These are phyloP conservation scores for Cosmia pyralina DNA, from an alignment of 2,888 invertebrate genomes.

Conservation along the genomic window DNA sequence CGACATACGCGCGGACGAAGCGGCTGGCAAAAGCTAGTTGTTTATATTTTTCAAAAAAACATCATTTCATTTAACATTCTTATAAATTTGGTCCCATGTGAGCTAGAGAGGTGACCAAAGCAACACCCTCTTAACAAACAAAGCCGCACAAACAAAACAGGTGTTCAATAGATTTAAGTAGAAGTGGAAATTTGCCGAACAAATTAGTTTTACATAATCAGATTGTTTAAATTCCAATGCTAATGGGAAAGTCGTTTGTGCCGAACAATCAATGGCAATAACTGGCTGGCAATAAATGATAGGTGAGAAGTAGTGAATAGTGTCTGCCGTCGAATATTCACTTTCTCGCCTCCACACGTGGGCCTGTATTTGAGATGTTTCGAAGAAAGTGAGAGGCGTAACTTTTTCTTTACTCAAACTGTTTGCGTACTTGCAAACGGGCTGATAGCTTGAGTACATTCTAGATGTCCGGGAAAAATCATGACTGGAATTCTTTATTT, in stretches of 20 bases:
- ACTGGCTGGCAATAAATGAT: constrained; percentile 73
- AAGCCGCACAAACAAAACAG: constrained; percentile 19
- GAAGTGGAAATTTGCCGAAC: constrained; percentile 48
- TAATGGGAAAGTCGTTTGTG: constrained; percentile 77
- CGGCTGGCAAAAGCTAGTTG: too few relatives aligned
- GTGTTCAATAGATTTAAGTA: constrained; percentile 17
- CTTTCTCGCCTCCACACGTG: constrained; percentile 83
- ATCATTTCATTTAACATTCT: too few relatives aligned
- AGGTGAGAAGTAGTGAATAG: constrained; percentile 70
- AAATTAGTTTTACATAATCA: constrained; percentile 53
- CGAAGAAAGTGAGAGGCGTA: constrained; percentile 86
- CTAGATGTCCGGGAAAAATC: constrained; percentile 46
- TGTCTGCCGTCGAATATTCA: constrained; percentile 76
- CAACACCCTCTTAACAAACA: constrained; percentile 14
- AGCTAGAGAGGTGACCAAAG: too few relatives aligned
- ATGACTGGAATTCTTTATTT: constrained; percentile 59
- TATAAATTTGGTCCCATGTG: too few relatives aligned
- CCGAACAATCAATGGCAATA: constrained; percentile 74
- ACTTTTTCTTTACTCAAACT: constrained; percentile 85
- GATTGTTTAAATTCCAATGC: constrained; percentile 60
- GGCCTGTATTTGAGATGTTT: constrained; percentile 77
- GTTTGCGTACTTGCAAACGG: constrained; percentile 73
- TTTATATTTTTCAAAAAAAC: too few relatives aligned
- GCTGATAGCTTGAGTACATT: constrained; percentile 41
- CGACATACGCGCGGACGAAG: too few relatives aligned